phyloP scores from a whole-genome alignment of 2,797 vertebrate species.

The Chelon labrosus region DNA sequence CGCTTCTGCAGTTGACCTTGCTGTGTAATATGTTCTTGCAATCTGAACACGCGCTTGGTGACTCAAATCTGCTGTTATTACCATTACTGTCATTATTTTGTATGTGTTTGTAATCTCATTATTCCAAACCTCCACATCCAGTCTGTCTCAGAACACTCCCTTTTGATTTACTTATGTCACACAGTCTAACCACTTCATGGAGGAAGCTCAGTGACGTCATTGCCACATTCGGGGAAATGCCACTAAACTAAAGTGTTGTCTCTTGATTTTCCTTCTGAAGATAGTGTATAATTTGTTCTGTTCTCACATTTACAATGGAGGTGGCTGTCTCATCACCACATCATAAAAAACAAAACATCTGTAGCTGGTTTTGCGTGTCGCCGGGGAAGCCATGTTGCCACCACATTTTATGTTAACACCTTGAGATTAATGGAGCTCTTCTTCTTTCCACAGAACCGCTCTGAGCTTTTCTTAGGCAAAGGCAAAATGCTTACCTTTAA shows the following conservation, averaged over 20 bases:
- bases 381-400: not conserved
- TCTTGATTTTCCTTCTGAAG: slow-evolving; percentile 46
- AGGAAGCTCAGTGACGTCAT: slow-evolving; percentile 73
- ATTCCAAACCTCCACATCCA: not conserved
- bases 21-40: not conserved
- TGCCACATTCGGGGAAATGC: slow-evolving; percentile 78
- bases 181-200: slow-evolving; percentile 56
- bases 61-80: not conserved
- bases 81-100: not conserved
- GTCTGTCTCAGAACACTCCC: slow-evolving; percentile 12
- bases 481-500: slow-evolving; percentile 48
- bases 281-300: slow-evolving; percentile 6
- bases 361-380: slow-evolving; percentile 2
- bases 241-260: slow-evolving; percentile 54
- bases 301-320: slow-evolving; percentile 23
- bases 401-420: not conserved
- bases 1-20: slow-evolving; percentile 21
- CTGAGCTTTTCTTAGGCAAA: accelerated
- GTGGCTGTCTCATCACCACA: not conserved
- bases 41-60: not conserved
- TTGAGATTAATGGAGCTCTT: slow-evolving; percentile 13
- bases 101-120: not conserved
- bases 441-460: not conserved
- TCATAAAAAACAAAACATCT: not conserved
- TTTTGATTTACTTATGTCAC: slow-evolving; percentile 31